Conservation (phyloP, 1,140 invertebrate genomes). For the Cydia strobilella region DNA sequence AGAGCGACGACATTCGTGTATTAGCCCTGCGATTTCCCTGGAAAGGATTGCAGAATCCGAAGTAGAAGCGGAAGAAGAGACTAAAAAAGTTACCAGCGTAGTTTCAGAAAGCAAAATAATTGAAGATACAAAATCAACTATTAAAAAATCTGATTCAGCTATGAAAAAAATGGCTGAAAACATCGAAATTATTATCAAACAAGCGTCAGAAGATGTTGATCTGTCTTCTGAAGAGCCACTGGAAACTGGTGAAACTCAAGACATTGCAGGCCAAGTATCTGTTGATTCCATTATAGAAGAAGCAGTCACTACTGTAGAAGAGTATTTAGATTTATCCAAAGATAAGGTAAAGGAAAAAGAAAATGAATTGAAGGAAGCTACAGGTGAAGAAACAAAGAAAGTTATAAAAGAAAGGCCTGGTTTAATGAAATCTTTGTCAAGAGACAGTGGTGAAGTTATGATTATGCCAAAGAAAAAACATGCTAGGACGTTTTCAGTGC, state of each 20-base stretch:
- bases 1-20: conserved; percentile 72
- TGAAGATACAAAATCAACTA: conserved; percentile 45
- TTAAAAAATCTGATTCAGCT: conserved; percentile 74
- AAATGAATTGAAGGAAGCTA: conserved; percentile 49
- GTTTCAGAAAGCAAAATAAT: conserved; percentile 37
- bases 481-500: conserved; percentile 74
- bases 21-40: conserved; percentile 74
- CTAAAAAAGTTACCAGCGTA: conserved; percentile 40
- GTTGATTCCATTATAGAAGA: conserved; percentile 74
- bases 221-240: conserved; percentile 65
- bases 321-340: conserved; percentile 58
- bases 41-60: conserved; percentile 75
- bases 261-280: conserved; percentile 63
- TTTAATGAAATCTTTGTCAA: conserved; percentile 69
- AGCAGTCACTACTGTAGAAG: conserved; percentile 70
- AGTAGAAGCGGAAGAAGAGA: conserved; percentile 68
- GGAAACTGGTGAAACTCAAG: conserved; percentile 47
- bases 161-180: conserved; percentile 79
- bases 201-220: conserved; percentile 74
- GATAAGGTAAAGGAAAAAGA: conserved; percentile 46
- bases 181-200: conserved; percentile 78
- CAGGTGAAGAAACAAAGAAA: conserved; percentile 56
- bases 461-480: conserved; percentile 77
- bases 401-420: conserved; percentile 62
- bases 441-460: conserved; percentile 71